phyloP scores from a whole-genome alignment of 2,797 vertebrate species.

The Perdix hodgsoniae region DNA sequence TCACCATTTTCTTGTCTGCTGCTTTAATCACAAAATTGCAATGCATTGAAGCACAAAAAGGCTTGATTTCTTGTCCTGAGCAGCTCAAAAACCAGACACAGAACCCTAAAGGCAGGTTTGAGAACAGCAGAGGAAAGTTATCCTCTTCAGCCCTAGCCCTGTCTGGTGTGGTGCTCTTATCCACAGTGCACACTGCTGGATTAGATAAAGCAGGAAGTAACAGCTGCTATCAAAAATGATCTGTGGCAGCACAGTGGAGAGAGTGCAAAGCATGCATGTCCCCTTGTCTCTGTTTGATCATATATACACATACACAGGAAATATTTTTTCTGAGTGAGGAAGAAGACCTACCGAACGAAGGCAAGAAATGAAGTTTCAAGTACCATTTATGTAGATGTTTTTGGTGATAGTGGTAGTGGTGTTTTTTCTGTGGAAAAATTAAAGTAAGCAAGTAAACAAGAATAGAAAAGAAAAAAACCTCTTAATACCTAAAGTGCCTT shows the following conservation, averaged over 20 bases:
- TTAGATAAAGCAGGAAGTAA: too few relatives aligned
- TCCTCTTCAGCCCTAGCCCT: background rate
- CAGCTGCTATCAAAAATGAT: background rate
- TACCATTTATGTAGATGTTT: background rate
- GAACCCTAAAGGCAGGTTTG: background rate
- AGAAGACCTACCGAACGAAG: background rate
- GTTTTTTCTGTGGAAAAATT: background rate
- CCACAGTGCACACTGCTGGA: background rate
- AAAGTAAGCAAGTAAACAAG: background rate
- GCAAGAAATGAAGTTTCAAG: background rate
- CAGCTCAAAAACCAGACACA: background rate
- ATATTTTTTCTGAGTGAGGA: background rate
- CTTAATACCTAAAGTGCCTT: background rate
- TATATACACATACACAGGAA: background rate
- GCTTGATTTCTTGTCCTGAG: background rate
- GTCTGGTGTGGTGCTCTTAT: background rate
- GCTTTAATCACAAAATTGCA: background rate
- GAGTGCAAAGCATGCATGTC: background rate
- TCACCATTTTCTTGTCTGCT: background rate
- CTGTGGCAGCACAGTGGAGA: background rate
- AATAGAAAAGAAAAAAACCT: background rate
- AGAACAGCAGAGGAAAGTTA: fast-evolving
- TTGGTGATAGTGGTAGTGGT: background rate
- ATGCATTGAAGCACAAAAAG: fast-evolving
- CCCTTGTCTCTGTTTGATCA: background rate